phyloP scores from a whole-genome alignment of 2,113 vertebrate species.

The Pimephales promelas region DNA sequence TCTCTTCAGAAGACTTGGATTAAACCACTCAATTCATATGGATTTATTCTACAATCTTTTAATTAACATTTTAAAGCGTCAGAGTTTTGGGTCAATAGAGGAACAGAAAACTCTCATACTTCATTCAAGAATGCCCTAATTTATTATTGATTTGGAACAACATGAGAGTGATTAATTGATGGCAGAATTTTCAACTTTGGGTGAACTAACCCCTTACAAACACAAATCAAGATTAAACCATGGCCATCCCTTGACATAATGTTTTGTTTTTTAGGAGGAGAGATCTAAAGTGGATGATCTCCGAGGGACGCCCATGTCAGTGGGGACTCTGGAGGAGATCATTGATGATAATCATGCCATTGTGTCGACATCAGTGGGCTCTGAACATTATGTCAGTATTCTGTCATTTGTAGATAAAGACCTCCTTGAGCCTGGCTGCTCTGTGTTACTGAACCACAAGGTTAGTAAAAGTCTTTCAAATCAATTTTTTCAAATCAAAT shows the following conservation, averaged over 20 bases:
- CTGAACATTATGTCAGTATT: slow-evolving; percentile 97
- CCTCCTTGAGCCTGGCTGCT: slow-evolving; percentile 94
- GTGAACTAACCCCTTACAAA: neutral
- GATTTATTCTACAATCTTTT: no score
- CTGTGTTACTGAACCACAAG: slow-evolving; percentile 97
- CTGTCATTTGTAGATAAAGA: slow-evolving; percentile 98
- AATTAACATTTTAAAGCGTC: no score
- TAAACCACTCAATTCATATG: no score
- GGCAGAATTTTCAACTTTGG: no score
- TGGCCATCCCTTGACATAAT: neutral
- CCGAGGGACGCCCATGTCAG: slow-evolving; percentile 95
- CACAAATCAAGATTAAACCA: neutral
- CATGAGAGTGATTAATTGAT: no score
- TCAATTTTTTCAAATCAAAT: neutral
- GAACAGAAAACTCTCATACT: no score
- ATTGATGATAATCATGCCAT: slow-evolving; percentile 99
- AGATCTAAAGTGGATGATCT: slow-evolving; percentile 97
- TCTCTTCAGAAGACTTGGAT: no score
- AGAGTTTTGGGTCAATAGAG: no score
- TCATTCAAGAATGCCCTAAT: no score
- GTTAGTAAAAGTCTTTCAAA: slow-evolving; percentile 61
- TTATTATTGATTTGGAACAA: no score
- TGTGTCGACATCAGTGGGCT: slow-evolving; percentile 95
- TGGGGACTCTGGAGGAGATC: slow-evolving; percentile 96
- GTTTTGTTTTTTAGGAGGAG: slow-evolving; percentile 81